These are phyloP conservation scores for Busseola fusca DNA, from an alignment of 2,888 invertebrate genomes.

Conservation along the genomic window DNA sequence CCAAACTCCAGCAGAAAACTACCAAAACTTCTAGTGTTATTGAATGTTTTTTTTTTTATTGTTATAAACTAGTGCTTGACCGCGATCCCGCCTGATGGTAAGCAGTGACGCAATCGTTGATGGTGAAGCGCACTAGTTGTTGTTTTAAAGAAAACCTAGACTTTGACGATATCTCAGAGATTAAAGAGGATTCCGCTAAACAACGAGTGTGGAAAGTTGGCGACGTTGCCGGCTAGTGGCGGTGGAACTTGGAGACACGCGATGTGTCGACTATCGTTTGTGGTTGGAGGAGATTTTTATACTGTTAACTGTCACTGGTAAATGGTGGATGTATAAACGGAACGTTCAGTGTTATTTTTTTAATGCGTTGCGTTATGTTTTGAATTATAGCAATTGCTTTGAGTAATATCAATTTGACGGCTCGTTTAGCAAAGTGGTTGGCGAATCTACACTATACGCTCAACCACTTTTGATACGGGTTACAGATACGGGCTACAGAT, in stretches of 20 bases:
- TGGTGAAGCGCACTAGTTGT: no score
- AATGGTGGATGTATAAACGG: neutral
- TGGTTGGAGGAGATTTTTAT: neutral
- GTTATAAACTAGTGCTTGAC: no score
- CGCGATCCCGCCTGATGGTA: no score
- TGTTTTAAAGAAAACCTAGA: conserved; percentile 47
- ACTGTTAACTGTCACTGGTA: neutral
- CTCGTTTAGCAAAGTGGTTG: conserved; percentile 16
- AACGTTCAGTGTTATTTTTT: neutral
- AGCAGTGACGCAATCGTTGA: no score
- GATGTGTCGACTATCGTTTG: conserved; percentile 18
- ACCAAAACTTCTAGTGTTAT: conserved; percentile 50
- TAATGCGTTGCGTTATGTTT: neutral
- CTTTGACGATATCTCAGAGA: conserved; percentile 42
- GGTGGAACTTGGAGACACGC: conserved; percentile 17
- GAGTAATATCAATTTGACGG: conserved; percentile 14
- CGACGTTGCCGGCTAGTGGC: conserved; percentile 14
- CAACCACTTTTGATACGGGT: neutral
- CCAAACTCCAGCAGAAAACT: conserved; percentile 18
- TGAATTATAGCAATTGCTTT: conserved; percentile 1
- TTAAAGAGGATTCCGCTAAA: conserved; percentile 42
- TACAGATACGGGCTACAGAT: no score
- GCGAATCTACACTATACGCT: neutral
- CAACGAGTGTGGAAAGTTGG: conserved; percentile 29
- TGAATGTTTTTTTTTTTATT: no score